Base-by-base conservation (phyloP, 2,113 vertebrate species). In the Eupsittula cactorum region DNA sequence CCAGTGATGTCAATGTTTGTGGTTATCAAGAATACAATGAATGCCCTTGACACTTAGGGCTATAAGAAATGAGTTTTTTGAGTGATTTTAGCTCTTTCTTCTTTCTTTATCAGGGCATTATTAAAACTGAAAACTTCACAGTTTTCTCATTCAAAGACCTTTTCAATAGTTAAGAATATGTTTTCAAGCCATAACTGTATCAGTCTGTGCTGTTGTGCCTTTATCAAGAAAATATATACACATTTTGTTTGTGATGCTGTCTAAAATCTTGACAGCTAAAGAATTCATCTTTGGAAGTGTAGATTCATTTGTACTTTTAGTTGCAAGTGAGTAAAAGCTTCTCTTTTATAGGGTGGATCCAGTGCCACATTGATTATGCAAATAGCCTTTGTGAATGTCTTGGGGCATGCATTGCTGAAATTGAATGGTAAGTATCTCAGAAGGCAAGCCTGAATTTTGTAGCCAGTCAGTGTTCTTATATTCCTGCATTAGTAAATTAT, bases 171-270 rank as follows among this genome's bases (percentile, higher is more conserved):
- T 98, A 97, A 98, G 93, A 96, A 97, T 91, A 96, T 93, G 96
- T 96, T 98, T 98, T 98, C 95, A 97, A 97, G 88, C 86, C 91
- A 28, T 94, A 96, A 97, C 86, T 95, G 60, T 96, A 97, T 97
- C 95, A 91, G 88, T 88, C 93, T 82, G 84, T 81, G 77, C 90
- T 84, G 90, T 88, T 97, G 90, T 83, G 91, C 91, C 77, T 97
- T 98, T 97, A 89, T 92, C 87, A 92, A 92, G 88, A 94, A 97
- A 93, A 97, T 86, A 96, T 49, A 96, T n/a, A 95, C 86, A 93
- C 88, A 69, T 96, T 96, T 94, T 97, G 83, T 93, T 93, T 97
- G 91, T 93, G 89, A 94, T 97, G 96, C 91, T 97, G 97, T 98
- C 97, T 96, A 96, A 97, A 96, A 81, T 95, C 82, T 92, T 97